Base-by-base conservation (phyloP, 1,140 invertebrate genomes). In the Hormaphis cornu region DNA sequence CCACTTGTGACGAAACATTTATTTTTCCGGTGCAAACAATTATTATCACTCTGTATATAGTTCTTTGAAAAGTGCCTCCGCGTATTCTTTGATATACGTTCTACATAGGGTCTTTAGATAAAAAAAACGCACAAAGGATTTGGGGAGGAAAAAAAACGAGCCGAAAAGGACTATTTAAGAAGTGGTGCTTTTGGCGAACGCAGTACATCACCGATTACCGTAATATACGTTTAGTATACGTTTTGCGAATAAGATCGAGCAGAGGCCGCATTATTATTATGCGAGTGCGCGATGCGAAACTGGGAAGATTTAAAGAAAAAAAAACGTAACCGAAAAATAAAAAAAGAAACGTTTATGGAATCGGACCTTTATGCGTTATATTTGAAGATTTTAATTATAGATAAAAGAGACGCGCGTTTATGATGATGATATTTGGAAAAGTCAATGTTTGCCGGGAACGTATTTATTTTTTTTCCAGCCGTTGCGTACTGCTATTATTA, bases 371-470 rank as follows among this genome's bases (percentile, higher is more conserved):
- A 66, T n/a, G n/a, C 61, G 61, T 44, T 48, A 66, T 66, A 46
- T 66, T 66, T 48, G 61, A 48, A 66, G 61, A 66, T 66, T 66
- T 66, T 66, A 66, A 66, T 66, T 66, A 66, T 66, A 66, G 61
- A 66, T 66, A 66, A 66, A 30, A 24, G 14, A 48, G n/a, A n/a
- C n/a, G n/a, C 61, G 61, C 61, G 42, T 50, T 66, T 66, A 66
- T 66, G 61, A 66, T 66, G 61, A 66, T 66, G 61, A 66, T 66
- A 66, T 66, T 66, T 66, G 61, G 61, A 46, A 66, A 66, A 66
- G 61, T 20, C 61, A 66, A 66, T 66, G 61, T 50, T 50, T 66
- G 44, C 16, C 40, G 16, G 42, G 42, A 50, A 46, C 12, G 42
- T 46, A n/a, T n/a, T n/a, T n/a, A n/a, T n/a, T 46, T 66, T 63